phyloP scores from a whole-genome alignment of 2,113 vertebrate species.

The Drymodes brunneopygia region DNA sequence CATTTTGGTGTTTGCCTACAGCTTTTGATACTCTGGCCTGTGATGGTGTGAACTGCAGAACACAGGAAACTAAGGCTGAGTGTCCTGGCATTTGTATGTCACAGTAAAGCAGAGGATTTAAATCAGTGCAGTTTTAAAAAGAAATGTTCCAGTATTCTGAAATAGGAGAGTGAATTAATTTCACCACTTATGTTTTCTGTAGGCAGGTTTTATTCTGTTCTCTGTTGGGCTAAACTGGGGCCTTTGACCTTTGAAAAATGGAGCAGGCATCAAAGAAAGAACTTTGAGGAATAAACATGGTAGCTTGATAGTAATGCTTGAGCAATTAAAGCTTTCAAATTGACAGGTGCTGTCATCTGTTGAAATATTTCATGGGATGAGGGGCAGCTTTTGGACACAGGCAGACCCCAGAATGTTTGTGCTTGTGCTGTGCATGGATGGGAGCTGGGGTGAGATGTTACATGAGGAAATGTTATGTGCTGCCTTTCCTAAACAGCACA shows the following conservation, averaged over 20 bases:
- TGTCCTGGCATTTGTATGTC: background rate
- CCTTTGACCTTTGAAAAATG: background rate
- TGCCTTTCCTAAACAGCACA: background rate
- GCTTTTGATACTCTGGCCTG: background rate
- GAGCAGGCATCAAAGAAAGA: background rate
- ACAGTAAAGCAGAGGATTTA: background rate
- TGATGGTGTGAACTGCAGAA: background rate
- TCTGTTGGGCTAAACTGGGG: background rate
- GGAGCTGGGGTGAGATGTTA: accelerated
- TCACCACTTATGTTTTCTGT: background rate
- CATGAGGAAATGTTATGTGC: background rate
- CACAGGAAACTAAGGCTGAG: background rate
- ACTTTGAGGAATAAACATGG: background rate
- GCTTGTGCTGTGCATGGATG: background rate
- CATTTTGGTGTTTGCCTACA: background rate
- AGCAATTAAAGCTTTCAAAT: background rate
- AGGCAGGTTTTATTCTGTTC: background rate
- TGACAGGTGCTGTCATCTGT: background rate
- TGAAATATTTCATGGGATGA: background rate
- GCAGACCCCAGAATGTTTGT: background rate
- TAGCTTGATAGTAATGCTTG: background rate
- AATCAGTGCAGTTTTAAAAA: background rate
- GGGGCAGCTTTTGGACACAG: background rate
- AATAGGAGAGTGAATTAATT: background rate
- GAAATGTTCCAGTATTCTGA: background rate